phyloP scores from a whole-genome alignment of 2,888 invertebrate genomes.

The Osmoderma eremita region DNA sequence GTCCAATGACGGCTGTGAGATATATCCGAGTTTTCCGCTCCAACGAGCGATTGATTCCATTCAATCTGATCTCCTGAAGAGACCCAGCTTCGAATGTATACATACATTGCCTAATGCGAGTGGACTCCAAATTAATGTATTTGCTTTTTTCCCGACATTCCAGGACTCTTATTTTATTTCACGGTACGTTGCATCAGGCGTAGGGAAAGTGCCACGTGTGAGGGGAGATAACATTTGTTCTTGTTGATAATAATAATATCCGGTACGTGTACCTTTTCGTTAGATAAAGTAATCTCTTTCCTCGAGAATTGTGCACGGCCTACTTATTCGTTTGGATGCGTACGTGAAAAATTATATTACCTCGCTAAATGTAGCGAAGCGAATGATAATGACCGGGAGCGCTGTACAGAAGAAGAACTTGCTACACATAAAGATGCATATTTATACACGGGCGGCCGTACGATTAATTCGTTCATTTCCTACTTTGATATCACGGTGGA shows the following conservation, averaged over 20 bases:
- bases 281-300: constrained; percentile 7
- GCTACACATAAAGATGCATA: background rate
- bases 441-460: background rate
- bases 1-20: constrained; percentile 22
- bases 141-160: constrained; percentile 29
- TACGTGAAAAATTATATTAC: constrained; percentile 25
- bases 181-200: constrained; percentile 20
- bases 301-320: background rate
- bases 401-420: constrained; percentile 5
- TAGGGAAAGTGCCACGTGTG: background rate
- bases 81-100: constrained; percentile 4
- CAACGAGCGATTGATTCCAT: constrained; percentile 29
- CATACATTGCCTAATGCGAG: constrained; percentile 21
- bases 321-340: constrained; percentile 4
- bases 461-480: constrained; percentile 28
- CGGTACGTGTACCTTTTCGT: constrained; percentile 22
- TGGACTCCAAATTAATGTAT: constrained; percentile 35
- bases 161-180: constrained; percentile 25
- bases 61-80: constrained; percentile 30
- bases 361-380: constrained; percentile 28
- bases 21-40: constrained; percentile 35
- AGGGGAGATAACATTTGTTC: constrained; percentile 22
- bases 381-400: constrained; percentile 25
- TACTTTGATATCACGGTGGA: constrained; percentile 2
- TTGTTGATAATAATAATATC: constrained; percentile 18